Evolutionary conservation across 2,888 invertebrate species (phyloP).

Genomic region (Nomada fabriciana): DNA sequence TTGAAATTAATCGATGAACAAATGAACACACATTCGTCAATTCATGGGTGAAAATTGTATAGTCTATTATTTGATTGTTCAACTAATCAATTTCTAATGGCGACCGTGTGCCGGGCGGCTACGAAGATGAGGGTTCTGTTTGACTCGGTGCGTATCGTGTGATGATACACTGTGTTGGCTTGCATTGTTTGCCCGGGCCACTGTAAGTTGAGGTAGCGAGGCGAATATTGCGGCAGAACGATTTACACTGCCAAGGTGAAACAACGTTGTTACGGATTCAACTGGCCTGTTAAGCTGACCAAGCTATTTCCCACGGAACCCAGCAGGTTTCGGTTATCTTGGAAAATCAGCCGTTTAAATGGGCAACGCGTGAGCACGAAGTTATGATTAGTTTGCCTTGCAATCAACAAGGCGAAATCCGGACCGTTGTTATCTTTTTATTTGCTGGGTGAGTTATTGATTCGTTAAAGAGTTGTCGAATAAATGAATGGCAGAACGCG

Average conservation of each 20-base stretch:
- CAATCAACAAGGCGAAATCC: background rate
- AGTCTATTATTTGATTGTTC: conserved; percentile 14
- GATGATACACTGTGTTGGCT: background rate
- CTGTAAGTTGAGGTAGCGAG: background rate
- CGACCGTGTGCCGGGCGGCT: background rate
- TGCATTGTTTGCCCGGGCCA: background rate
- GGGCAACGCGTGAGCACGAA: background rate
- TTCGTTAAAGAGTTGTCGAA: background rate
- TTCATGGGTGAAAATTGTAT: conserved; percentile 35
- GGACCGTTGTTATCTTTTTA: background rate
- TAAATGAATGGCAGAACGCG: too few relatives aligned
- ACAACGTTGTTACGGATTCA: conserved; percentile 29
- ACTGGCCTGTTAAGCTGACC: conserved; percentile 21
- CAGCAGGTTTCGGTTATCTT: conserved; percentile 15
- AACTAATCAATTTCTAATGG: conserved; percentile 15
- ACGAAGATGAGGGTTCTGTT: background rate
- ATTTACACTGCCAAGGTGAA: conserved; percentile 23
- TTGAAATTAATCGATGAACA: conserved; percentile 18
- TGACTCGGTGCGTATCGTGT: background rate
- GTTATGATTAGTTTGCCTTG: conserved; percentile 2
- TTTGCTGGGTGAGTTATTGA: background rate
- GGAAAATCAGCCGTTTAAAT: conserved; percentile 13
- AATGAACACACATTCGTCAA: conserved; percentile 27
- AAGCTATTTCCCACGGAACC: conserved; percentile 32
- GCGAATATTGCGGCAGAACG: background rate